Percentiles rank a stretch among this genome's conserved stretches.
Conservation (phyloP, 2,888 invertebrate genomes). For the Monoplex corrugatus region DNA sequence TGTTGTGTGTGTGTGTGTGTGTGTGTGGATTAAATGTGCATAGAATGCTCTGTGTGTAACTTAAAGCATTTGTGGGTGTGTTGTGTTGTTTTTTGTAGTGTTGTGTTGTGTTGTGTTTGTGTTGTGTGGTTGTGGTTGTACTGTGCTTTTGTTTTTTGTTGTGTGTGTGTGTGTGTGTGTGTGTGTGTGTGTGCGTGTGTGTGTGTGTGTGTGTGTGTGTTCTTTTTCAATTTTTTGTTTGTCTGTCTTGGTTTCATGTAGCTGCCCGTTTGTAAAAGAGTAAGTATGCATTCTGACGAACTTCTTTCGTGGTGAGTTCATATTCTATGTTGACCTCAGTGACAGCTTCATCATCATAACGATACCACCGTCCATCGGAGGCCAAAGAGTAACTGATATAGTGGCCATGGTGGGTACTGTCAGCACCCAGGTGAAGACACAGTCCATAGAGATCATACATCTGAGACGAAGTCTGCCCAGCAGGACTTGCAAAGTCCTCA, state of each 20-base stretch:
- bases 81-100: too few relatives aligned
- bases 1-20: too few relatives aligned
- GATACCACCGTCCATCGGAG: constrained; percentile 72
- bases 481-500: constrained; percentile 69
- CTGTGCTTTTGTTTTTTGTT: background rate
- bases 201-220: too few relatives aligned
- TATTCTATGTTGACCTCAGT: constrained; percentile 78
- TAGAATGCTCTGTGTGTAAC: too few relatives aligned
- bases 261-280: constrained; percentile 74
- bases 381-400: constrained; percentile 75
- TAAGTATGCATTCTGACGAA: constrained; percentile 79
- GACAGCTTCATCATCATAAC: constrained; percentile 78
- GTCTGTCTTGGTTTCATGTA: constrained; percentile 27
- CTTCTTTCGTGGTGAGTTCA: constrained; percentile 74
- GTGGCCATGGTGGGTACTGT: constrained; percentile 76
- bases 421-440: constrained; percentile 76
- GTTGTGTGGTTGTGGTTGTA: too few relatives aligned
- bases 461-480: constrained; percentile 59
- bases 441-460: constrained; percentile 77
- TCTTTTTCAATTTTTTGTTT: too few relatives aligned
- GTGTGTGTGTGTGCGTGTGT: constrained; percentile 79
- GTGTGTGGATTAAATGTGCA: too few relatives aligned
- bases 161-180: constrained; percentile 65
- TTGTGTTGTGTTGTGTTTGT: too few relatives aligned
- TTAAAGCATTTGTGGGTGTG: too few relatives aligned